Evolutionary conservation across 1,140 invertebrate species (phyloP), one percentile per base, ranked within the genome.

Genomic region (Aphis craccivora): DNA sequence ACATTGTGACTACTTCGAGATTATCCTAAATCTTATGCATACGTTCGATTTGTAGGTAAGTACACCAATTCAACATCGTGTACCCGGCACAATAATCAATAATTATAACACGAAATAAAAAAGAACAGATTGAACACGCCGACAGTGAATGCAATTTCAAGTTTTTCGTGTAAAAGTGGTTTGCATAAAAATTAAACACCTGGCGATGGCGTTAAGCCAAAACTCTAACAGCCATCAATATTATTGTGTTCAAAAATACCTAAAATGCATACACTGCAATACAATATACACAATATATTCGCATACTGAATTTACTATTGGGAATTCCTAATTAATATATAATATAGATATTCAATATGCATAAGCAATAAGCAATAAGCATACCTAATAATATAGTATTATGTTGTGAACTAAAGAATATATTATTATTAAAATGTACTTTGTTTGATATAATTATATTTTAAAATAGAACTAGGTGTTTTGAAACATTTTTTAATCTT

Each of bases 91-190:
- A 48, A n/a, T 30, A 88, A 76, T 76, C n/a, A 30, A 45, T 48
- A 48, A 18, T 88, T 88, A 30, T 5, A 35, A n/a, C n/a, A 48
- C 25, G 9, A 20, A 51, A 48, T 86, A 43, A 45, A 35, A 88
- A 48, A 87, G 30, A 87, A 48, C 30, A 51, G 40, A 84, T 22
- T 48, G 43, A n/a, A 30, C 45, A 88, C 25, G 45, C 30, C 45
- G 45, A 23, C 45, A 35, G 30, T 48, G 86, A 48, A 88, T 88
- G 86, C 45, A 48, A 88, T 88, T 88, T 88, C 45, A 88, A 45
- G 86, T 88, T 51, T 48, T 88, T 51, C n/a, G 86, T 88, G 20
- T 22, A n/a, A n/a, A 86, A 48, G 45, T 48, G 51, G 86, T 88
- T 88, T 88, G 18, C 45, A n/a, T 45, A 86, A 22, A 48, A 88